Percentiles rank a stretch among this genome's conserved stretches.
Evolutionary conservation across 2,797 vertebrate species (phyloP).

Genomic region (Sarcophilus harrisii): DNA sequence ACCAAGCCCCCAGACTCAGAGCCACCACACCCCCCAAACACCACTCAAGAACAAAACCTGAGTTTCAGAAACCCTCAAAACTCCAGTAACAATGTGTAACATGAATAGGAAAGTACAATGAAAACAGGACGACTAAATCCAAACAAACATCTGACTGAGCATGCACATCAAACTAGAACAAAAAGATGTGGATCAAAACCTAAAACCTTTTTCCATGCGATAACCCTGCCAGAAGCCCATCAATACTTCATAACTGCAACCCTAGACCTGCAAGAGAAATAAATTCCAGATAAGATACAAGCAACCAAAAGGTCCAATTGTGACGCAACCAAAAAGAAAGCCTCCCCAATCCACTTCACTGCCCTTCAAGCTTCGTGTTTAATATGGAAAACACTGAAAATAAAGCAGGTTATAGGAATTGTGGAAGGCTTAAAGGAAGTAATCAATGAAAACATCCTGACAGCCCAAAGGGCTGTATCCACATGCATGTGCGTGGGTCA

Average conservation of each 20-base stretch:
- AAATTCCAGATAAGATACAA: conserved; percentile 68
- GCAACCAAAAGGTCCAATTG: conserved; percentile 50
- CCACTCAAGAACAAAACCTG: conserved; percentile 22
- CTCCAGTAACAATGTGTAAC: neutral
- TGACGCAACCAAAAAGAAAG: conserved; percentile 13
- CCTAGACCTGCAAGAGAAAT: conserved; percentile 81
- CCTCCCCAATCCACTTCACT: conserved; percentile 27
- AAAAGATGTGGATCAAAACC: conserved; percentile 73
- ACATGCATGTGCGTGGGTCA: conserved; percentile 26
- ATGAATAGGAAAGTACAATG: conserved; percentile 47
- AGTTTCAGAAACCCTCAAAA: conserved; percentile 39
- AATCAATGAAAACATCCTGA: conserved; percentile 13
- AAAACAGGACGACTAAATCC: conserved; percentile 60
- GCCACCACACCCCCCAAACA: conserved; percentile 43
- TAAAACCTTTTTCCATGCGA: conserved; percentile 76
- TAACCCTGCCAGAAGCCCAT: conserved; percentile 80
- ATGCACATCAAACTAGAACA: conserved; percentile 72
- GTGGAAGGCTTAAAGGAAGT: conserved; percentile 8
- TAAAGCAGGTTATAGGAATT: conserved; percentile 7
- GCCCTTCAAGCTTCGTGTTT: conserved; percentile 30
- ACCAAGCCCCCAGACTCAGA: conserved; percentile 48
- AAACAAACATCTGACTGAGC: conserved; percentile 64
- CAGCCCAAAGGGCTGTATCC: conserved; percentile 23
- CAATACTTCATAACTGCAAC: conserved; percentile 81
- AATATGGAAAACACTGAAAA: conserved; percentile 4